phyloP scores from a whole-genome alignment of 2,113 vertebrate genomes.

The Merops nubicus region DNA sequence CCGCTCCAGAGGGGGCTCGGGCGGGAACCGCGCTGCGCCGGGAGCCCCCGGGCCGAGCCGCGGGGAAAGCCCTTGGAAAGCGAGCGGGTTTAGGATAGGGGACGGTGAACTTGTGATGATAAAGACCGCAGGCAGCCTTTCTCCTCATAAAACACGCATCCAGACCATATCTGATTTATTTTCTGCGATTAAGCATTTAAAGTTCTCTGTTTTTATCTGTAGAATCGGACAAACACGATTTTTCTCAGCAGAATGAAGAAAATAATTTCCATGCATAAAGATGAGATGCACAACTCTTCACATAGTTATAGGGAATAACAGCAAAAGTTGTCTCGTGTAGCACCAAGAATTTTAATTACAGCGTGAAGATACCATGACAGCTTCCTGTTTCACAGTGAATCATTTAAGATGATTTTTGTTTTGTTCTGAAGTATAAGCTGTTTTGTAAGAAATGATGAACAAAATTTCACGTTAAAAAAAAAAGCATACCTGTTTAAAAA shows the following conservation, averaged over 20 bases:
- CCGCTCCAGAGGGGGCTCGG: too few relatives aligned
- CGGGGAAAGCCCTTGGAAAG: fast-evolving
- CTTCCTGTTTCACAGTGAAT: not conserved
- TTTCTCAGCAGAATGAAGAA: not conserved
- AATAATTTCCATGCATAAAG: not conserved
- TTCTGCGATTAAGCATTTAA: not conserved
- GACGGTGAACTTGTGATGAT: fast-evolving
- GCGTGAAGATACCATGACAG: not conserved
- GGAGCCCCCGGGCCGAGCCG: too few relatives aligned
- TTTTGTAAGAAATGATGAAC: not conserved
- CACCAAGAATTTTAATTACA: slow-evolving; percentile 42
- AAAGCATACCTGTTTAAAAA: not conserved
- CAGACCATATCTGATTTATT: not conserved
- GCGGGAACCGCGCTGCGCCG: too few relatives aligned
- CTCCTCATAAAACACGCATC: not conserved
- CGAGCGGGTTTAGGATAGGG: fast-evolving
- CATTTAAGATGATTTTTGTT: not conserved
- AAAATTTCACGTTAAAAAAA: not conserved
- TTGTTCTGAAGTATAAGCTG: not conserved
- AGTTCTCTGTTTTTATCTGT: not conserved
- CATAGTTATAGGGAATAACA: slow-evolving; percentile 4
- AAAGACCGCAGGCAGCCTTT: fast-evolving
- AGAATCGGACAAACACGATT: not conserved
- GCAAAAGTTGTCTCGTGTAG: not conserved
- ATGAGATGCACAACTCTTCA: not conserved